phyloP scores from a whole-genome alignment of 2,797 vertebrate species.

The Enteromius viviparus region DNA sequence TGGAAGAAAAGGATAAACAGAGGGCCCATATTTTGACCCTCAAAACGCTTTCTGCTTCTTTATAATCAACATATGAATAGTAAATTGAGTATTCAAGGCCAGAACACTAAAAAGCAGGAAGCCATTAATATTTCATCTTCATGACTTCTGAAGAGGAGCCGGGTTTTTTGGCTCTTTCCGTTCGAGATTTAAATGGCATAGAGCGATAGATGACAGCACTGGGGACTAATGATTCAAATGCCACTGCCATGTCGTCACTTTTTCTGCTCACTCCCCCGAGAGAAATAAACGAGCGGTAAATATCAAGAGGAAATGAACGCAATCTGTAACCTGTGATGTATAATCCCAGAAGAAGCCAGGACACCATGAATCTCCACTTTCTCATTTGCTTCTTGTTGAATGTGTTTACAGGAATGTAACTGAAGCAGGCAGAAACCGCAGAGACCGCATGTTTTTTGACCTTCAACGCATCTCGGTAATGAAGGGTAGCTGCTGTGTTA shows the following conservation, averaged over 20 bases:
- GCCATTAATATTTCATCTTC: slow-evolving; percentile 63
- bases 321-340: slow-evolving; percentile 53
- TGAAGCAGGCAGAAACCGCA: neutral
- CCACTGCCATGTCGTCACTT: slow-evolving; percentile 56
- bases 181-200: slow-evolving; percentile 61
- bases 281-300: slow-evolving; percentile 61
- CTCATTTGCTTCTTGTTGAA: slow-evolving; percentile 48
- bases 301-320: slow-evolving; percentile 48
- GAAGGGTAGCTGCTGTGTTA: slow-evolving; percentile 37
- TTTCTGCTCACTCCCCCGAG: slow-evolving; percentile 61
- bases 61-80: slow-evolving; percentile 65
- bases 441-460: slow-evolving; percentile 6
- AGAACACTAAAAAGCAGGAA: slow-evolving; percentile 41
- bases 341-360: slow-evolving; percentile 40
- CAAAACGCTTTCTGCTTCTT: slow-evolving; percentile 59
- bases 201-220: slow-evolving; percentile 56
- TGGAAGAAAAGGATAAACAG: slow-evolving; percentile 23
- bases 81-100: slow-evolving; percentile 63
- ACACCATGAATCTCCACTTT: slow-evolving; percentile 36
- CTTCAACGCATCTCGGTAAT: slow-evolving; percentile 20
- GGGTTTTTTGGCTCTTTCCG: slow-evolving; percentile 26
- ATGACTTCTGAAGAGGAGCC: slow-evolving; percentile 33
- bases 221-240: slow-evolving; percentile 67
- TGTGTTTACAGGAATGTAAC: slow-evolving; percentile 31
- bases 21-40: slow-evolving; percentile 24